A percentile compares a stretch with the other conserved stretches of the same genome.
phyloP scores from a whole-genome alignment of 2,797 vertebrate species.

The Hybognathus amarus region DNA sequence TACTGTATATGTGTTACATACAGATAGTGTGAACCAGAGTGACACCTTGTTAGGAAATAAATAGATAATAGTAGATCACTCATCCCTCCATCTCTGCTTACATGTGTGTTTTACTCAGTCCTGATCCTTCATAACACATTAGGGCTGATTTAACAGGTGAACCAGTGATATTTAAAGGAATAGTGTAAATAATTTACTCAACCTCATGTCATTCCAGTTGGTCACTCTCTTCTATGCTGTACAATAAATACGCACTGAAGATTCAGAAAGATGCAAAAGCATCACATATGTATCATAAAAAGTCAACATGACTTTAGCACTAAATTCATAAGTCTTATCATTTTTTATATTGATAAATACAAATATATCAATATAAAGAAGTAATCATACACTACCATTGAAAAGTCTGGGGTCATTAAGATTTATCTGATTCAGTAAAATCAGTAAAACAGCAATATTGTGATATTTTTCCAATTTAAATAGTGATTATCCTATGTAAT shows the following conservation, averaged over 20 bases:
- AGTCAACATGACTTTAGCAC: neutral
- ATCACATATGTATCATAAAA: neutral
- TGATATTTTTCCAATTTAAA: neutral
- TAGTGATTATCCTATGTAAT: too few species aligned
- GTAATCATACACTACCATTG: neutral
- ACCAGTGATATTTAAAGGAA: neutral
- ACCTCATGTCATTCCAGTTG: neutral
- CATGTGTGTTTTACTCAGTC: conserved; percentile 30
- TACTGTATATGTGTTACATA: conserved; percentile 16
- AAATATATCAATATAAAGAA: neutral
- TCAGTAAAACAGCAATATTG: neutral
- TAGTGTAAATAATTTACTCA: too few species aligned
- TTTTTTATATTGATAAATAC: neutral
- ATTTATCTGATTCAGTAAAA: neutral
- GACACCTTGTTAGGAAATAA: conserved; percentile 19
- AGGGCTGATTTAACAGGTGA: neutral
- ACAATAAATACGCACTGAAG: neutral
- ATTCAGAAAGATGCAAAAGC: neutral
- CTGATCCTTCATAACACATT: neutral
- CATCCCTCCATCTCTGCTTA: conserved; percentile 17
- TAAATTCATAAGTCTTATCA: neutral
- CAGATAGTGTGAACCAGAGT: conserved; percentile 26
- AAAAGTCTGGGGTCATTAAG: neutral
- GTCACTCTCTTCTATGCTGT: neutral
- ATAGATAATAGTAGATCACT: conserved; percentile 6